Evolutionary conservation across 2,113 vertebrate species (phyloP).

Genomic region (Scortum barcoo): DNA sequence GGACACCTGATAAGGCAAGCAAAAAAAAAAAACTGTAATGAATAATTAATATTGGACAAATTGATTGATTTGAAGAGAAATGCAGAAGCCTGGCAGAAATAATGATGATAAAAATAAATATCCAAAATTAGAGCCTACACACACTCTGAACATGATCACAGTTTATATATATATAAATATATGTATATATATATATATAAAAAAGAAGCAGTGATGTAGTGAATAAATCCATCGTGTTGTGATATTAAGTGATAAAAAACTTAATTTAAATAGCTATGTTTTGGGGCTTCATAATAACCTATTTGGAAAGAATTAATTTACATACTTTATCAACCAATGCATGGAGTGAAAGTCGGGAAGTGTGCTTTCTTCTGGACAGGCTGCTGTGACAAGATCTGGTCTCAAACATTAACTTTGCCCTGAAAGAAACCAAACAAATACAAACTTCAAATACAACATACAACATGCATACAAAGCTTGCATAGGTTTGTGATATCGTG

Average conservation of each 20-base stretch:
- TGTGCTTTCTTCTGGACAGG: neutral
- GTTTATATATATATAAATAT: too few species aligned
- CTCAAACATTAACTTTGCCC: constrained; percentile 24
- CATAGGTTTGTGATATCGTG: too few species aligned
- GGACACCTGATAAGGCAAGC: neutral
- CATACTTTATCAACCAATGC: neutral
- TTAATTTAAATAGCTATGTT: neutral
- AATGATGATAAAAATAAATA: neutral
- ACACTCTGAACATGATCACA: neutral
- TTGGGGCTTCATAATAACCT: neutral
- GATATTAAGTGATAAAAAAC: neutral
- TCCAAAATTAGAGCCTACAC: neutral
- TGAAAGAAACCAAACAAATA: constrained; percentile 32
- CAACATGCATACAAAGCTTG: neutral
- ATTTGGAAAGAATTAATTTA: neutral
- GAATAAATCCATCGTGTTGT: neutral
- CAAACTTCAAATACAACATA: too few species aligned
- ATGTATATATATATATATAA: too few species aligned
- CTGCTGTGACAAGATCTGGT: constrained; percentile 11
- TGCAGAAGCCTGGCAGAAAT: too few species aligned
- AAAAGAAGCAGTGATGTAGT: neutral
- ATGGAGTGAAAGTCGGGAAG: neutral
- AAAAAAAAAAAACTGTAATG: too few species aligned
- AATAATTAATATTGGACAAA: neutral
- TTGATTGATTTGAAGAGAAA: neutral